These are phyloP conservation scores for Tricholaema leucomelas DNA, from an alignment of 2,113 vertebrate genomes.

Conservation along the genomic window DNA sequence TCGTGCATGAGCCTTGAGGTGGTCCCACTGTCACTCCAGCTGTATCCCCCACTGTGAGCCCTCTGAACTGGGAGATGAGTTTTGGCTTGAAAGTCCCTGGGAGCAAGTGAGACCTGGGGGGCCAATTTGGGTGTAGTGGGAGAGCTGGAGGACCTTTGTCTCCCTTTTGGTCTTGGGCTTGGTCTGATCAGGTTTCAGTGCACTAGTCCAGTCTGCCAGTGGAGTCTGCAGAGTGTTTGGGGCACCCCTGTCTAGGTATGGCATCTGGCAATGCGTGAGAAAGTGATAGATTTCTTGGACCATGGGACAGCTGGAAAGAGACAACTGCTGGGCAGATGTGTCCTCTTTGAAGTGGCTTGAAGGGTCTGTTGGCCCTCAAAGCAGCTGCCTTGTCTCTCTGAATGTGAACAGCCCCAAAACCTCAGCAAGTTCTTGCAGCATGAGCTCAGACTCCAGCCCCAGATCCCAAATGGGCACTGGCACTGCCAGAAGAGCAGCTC, in stretches of 20 bases:
- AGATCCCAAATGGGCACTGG: accelerated
- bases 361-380: not conserved
- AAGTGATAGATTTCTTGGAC: not conserved
- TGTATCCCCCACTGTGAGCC: not conserved
- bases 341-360: constrained; percentile 22
- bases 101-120: not conserved
- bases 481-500: not conserved
- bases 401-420: not conserved
- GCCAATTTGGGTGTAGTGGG: not conserved
- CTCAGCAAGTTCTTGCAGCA: not conserved
- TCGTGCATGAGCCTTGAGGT: not conserved
- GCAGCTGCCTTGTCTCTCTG: not conserved
- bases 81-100: not conserved
- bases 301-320: not conserved
- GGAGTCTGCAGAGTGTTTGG: not conserved
- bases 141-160: not conserved
- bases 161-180: not conserved
- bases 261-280: not conserved
- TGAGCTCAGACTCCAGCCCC: not conserved
- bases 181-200: not conserved
- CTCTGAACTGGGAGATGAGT: not conserved
- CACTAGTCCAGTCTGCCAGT: not conserved
- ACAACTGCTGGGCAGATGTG: constrained; percentile 30
- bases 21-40: not conserved
- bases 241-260: not conserved